Conservation (phyloP, 2,797 vertebrate species). For the Monodelphis domestica region DNA sequence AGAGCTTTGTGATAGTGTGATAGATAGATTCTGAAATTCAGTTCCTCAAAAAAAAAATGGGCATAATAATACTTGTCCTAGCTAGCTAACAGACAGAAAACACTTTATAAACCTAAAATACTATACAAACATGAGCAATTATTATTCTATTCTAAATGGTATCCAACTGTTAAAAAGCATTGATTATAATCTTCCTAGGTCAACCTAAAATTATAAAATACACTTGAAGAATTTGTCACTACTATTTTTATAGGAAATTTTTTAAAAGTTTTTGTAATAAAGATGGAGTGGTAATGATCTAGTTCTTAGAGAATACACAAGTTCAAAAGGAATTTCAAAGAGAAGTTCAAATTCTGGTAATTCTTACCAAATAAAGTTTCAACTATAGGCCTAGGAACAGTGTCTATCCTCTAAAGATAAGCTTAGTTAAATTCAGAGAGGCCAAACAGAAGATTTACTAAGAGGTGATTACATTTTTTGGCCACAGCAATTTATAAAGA, state of each 20-base stretch:
- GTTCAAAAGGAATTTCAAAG: neutral
- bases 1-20: neutral
- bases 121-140: neutral
- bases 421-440: neutral
- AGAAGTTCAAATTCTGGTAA: neutral
- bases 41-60: neutral
- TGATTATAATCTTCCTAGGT: slow-evolving; percentile 31
- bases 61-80: neutral
- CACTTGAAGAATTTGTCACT: neutral
- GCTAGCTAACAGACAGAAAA: neutral
- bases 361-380: neutral
- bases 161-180: slow-evolving; percentile 27
- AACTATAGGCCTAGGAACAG: neutral
- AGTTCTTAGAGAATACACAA: neutral
- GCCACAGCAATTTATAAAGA: neutral
- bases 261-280: slow-evolving; percentile 28
- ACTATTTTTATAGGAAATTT: slow-evolving; percentile 21
- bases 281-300: neutral
- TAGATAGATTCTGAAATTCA: neutral
- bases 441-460: neutral
- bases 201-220: slow-evolving; percentile 48
- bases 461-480: neutral
- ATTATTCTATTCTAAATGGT: neutral
- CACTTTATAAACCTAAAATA: neutral
- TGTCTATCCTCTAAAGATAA: neutral